Evolutionary conservation across 2,888 invertebrate genomes (phyloP), one percentile per base, ranked within the genome.

Genomic region (Drosophila hamatofila): DNA sequence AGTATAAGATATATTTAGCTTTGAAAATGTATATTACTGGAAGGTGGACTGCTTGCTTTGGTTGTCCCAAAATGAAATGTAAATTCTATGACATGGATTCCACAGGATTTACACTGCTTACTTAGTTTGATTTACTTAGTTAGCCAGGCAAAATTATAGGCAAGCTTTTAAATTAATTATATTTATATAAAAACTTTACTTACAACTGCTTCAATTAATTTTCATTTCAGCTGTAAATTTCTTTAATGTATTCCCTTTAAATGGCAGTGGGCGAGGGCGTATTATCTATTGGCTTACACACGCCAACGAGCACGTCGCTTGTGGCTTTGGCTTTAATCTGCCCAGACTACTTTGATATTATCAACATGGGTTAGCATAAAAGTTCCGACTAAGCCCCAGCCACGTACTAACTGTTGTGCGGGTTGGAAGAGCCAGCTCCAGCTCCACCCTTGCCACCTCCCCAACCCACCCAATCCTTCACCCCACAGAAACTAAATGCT

Each of bases 321-420:
- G 57, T 18, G 68, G 65, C 69, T 63, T 65, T 62, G 60, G 65
- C 63, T 70, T 66, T 74, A 78, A 74, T 78, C 76, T 65, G 70
- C 37, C 49, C 42, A 37, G 52, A 67, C 59, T 73, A 66, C 59
- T 62, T 12, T 51, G 54, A 59, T 68, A 59, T 67, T 67, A 79
- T 70, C 54, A 21, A 42, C 58, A 60, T 57, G 58, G 79, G 56
- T 55, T 54, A 55, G 25, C 66, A 68, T 72, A 64, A 83, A 83
- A 82, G 77, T 57, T 67, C 52, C 44, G 67, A 52, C 63, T 77
- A 66, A 74, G 63, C 61, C 66, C 54, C 62, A 60, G 63, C 61
- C 58, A 63, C 55, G 65, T 58, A 59, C 62, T 21, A 61, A 58
- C 60, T 52, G 35, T 16, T 46, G 46, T 57, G 25, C 23, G 57